Conservation (phyloP, 1,140 invertebrate genomes). For the Musca vetustissima region DNA sequence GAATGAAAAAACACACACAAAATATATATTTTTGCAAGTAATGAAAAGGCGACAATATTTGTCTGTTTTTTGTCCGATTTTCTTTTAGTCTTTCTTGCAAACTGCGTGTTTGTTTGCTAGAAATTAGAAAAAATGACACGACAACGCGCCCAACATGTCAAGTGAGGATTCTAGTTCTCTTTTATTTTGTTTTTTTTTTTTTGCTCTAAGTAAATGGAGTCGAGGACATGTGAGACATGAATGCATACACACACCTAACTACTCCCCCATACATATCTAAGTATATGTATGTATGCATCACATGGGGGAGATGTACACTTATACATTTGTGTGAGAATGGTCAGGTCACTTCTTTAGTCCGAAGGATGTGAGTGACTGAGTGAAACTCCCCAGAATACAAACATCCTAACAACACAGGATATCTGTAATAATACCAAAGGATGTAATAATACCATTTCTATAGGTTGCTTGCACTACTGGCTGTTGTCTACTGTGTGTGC, state of each 20-base stretch:
- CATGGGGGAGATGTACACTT: too few relatives aligned
- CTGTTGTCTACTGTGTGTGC: too few relatives aligned
- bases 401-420: too few relatives aligned
- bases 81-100: not conserved
- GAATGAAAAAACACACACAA: not conserved
- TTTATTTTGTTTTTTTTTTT: too few relatives aligned
- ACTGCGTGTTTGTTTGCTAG: not conserved
- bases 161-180: constrained; percentile 16
- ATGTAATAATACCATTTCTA: constrained; percentile 11
- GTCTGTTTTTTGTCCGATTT: not conserved
- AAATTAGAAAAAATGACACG: constrained; percentile 21
- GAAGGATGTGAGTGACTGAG: too few relatives aligned
- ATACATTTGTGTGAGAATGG: too few relatives aligned
- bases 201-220: constrained; percentile 6
- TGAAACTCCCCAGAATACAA: too few relatives aligned
- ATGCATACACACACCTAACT: too few relatives aligned
- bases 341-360: too few relatives aligned
- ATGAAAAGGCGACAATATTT: not conserved
- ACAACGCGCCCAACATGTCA: constrained; percentile 22
- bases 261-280: too few relatives aligned
- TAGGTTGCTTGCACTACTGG: constrained; percentile 8
- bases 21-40: not conserved
- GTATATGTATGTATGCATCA: too few relatives aligned
- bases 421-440: not conserved
- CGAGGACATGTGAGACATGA: too few relatives aligned